Evolutionary conservation across 2,797 vertebrate genomes (phyloP), one percentile per base, ranked within the genome.

Genomic region (Geotrypetes seraphini): DNA sequence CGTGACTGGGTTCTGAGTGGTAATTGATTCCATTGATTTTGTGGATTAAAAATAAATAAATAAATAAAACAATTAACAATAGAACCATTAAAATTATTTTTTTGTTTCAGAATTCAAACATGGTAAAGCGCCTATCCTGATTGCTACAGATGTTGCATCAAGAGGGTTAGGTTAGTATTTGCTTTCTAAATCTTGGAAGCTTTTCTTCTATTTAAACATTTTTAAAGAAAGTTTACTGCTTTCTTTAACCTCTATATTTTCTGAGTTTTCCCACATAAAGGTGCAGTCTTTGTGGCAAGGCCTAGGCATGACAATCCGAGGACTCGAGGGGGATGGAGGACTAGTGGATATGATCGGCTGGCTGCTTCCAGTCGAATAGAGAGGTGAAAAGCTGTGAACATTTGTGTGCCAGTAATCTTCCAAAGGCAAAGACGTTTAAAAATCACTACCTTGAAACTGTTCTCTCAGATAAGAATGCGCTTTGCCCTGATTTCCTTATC

Each of bases 261-360:
- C 89, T 90, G 91, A 94, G 90, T 85, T 83, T 88, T 92, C 92
- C 96, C 88, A 94, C 90, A 92, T 96, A 89, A 97, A 96, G 94
- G 94, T 96, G 92, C 85, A 93, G 92, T 96, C 92, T 96, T 92
- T 96, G 92, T 95, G 94, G 92, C 94, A 95, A 91, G 91, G 89
- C 83, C 93, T 97, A 95, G 94, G 94, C 94, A 97, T 97, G 94
- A 97, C 92, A 94, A 85, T 90, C 87, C 88, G 91, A 96, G 92
- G 90, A 92, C 89, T 91, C 88, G 88, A 95, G 91, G 90, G 92
- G 90, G 92, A 93, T 88, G 90, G 91, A 96, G 90, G 89, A 93
- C 90, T 95, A 90, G 88, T 93, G 89, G 88, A 91, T 88, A 38
- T 88, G 89, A 87, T 89, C 88, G 87, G 89, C 92, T 96, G 92